A percentile compares a stretch with the other conserved stretches of the same genome.
Evolutionary conservation across 2,888 invertebrate genomes (phyloP).

Genomic region (Sphinx pinastri): DNA sequence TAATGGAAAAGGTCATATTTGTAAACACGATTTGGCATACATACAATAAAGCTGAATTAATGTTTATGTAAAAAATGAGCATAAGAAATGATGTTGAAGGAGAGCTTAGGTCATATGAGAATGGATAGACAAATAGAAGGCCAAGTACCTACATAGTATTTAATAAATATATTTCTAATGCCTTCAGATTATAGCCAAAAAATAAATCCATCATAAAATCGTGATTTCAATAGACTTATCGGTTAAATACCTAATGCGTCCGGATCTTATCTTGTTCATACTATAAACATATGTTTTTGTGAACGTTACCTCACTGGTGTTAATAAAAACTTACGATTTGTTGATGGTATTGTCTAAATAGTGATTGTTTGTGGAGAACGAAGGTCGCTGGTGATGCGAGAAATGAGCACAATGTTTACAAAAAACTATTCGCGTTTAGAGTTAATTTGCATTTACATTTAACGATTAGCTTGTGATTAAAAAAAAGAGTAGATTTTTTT

Average conservation of each 20-base stretch:
- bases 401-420: constrained; percentile 59
- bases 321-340: constrained; percentile 36
- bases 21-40: too few relatives aligned
- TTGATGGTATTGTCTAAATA: constrained; percentile 46
- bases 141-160: background rate
- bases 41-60: background rate
- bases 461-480: too few relatives aligned
- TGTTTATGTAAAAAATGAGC: background rate
- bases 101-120: background rate
- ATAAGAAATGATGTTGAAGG: background rate
- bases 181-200: background rate
- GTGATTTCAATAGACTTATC: constrained; percentile 14
- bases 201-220: background rate
- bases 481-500: too few relatives aligned
- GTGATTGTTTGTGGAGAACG: constrained; percentile 51
- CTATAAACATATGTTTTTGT: constrained; percentile 27
- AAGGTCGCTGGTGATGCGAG: constrained; percentile 68
- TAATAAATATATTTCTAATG: too few relatives aligned
- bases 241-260: background rate
- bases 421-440: constrained; percentile 36
- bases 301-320: constrained; percentile 38
- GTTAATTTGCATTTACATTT: background rate
- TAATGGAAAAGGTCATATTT: too few relatives aligned
- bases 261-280: background rate
- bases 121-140: background rate